phyloP scores from a whole-genome alignment of 2,888 invertebrate species.

The Geotrupes spiniger region DNA sequence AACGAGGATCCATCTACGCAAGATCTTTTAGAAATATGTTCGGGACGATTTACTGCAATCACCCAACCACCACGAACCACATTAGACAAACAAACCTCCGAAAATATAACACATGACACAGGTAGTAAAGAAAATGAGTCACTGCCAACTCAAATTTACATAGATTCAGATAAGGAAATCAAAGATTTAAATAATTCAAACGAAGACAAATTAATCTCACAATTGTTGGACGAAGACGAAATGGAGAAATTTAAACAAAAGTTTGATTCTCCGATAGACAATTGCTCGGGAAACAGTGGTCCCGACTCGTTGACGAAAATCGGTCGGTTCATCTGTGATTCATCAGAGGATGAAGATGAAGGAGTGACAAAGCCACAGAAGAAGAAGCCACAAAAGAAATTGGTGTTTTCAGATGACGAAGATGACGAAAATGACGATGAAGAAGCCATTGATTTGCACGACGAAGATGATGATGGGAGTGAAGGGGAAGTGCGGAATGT shows the following conservation, averaged over 20 bases:
- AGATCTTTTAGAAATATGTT: constrained; percentile 44
- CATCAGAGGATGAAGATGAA: constrained; percentile 45
- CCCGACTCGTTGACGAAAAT: not conserved
- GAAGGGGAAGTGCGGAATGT: constrained; percentile 50
- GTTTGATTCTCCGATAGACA: constrained; percentile 35
- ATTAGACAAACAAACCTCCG: no score
- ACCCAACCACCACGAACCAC: no score
- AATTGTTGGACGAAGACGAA: constrained; percentile 42
- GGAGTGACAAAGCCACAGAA: constrained; percentile 22
- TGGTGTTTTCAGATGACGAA: constrained; percentile 53
- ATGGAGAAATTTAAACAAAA: constrained; percentile 41
- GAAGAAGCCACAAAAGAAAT: constrained; percentile 44
- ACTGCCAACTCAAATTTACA: constrained; percentile 9
- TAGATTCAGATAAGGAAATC: constrained; percentile 23
- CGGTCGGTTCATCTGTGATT: constrained; percentile 30
- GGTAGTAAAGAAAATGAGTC: no score
- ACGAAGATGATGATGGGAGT: constrained; percentile 42
- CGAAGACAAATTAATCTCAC: constrained; percentile 41
- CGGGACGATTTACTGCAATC: constrained; percentile 44
- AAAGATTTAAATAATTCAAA: constrained; percentile 38
- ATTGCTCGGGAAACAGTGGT: not conserved
- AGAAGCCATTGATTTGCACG: constrained; percentile 40
- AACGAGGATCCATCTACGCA: constrained; percentile 34
- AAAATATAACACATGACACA: no score
- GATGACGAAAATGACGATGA: constrained; percentile 35